These are phyloP conservation scores for Drosophila mulleri DNA, from an alignment of 2,888 invertebrate genomes.

Conservation along the genomic window DNA sequence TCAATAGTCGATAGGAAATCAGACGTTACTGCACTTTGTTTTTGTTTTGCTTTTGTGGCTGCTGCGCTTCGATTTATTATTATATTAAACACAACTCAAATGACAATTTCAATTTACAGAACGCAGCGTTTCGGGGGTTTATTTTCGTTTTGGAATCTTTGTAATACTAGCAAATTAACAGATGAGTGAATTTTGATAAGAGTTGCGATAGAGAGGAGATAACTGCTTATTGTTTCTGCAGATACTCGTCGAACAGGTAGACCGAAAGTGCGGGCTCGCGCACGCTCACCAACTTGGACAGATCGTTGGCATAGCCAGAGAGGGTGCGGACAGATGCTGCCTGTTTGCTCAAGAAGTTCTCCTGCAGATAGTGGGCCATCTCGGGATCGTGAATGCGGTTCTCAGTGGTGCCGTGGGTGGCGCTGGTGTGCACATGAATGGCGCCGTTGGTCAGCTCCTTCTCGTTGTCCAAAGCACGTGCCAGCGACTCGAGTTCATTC, in stretches of 20 bases:
- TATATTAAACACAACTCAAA: constrained; percentile 50
- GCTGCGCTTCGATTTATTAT: constrained; percentile 59
- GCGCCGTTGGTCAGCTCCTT: constrained; percentile 90
- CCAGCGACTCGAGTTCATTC: constrained; percentile 90
- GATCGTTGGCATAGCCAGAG: constrained; percentile 90
- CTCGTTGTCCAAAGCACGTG: constrained; percentile 90
- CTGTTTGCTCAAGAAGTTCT: constrained; percentile 90
- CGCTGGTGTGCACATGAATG: constrained; percentile 88
- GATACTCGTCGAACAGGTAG: constrained; percentile 90
- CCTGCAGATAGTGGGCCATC: constrained; percentile 91
- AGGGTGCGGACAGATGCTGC: constrained; percentile 89
- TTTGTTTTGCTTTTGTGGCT: constrained; percentile 42
- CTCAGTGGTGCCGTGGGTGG: constrained; percentile 85
- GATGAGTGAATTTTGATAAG: constrained; percentile 47
- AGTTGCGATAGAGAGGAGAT: constrained; percentile 18
- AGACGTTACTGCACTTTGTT: constrained; percentile 46
- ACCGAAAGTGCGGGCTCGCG: constrained; percentile 88
- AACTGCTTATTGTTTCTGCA: constrained; percentile 83
- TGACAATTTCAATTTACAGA: constrained; percentile 56
- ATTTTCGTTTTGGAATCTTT: constrained; percentile 28
- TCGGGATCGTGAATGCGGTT: constrained; percentile 87
- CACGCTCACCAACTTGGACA: constrained; percentile 88
- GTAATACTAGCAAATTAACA: constrained; percentile 49
- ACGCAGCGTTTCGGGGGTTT: constrained; percentile 30
- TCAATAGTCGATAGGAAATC: constrained; percentile 56